Conservation (phyloP, 2,113 vertebrate genomes). For the Salminus brasiliensis region DNA sequence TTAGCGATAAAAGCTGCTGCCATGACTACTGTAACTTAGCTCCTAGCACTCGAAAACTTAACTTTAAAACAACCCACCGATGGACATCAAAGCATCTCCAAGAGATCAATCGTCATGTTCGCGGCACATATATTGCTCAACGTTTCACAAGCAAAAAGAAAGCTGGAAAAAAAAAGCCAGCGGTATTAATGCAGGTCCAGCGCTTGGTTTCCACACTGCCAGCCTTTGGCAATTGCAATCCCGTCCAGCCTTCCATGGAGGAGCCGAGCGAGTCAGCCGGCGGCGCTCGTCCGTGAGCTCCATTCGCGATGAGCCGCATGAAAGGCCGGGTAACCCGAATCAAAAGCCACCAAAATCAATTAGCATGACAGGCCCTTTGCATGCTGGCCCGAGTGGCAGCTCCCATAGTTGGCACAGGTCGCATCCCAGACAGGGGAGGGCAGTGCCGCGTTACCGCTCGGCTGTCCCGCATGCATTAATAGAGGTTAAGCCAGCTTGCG, state of each 20-base stretch:
- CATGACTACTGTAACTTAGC: neutral
- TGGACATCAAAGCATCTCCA: neutral
- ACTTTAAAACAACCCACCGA: neutral
- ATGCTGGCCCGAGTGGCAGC: conserved; percentile 7
- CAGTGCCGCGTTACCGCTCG: neutral
- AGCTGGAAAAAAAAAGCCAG: neutral
- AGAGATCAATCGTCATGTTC: neutral
- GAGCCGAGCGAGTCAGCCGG: too few relatives aligned
- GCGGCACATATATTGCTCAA: neutral
- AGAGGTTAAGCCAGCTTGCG: conserved; percentile 54
- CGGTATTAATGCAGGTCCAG: neutral
- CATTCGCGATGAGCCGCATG: conserved; percentile 15
- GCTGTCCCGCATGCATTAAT: conserved; percentile 48
- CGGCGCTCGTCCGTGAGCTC: conserved; percentile 8
- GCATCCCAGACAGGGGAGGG: neutral
- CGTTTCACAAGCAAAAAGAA: neutral
- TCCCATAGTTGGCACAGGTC: conserved; percentile 12
- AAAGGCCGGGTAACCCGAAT: conserved; percentile 29
- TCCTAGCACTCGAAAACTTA: too few relatives aligned
- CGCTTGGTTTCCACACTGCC: neutral
- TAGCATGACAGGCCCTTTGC: conserved; percentile 38
- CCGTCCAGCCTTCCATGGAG: neutral
- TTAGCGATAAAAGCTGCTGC: neutral
- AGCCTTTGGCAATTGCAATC: neutral
- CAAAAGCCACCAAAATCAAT: conserved; percentile 29